Base-by-base conservation (phyloP, 2,888 invertebrate species). In the Pachycephus smyrnensis region DNA sequence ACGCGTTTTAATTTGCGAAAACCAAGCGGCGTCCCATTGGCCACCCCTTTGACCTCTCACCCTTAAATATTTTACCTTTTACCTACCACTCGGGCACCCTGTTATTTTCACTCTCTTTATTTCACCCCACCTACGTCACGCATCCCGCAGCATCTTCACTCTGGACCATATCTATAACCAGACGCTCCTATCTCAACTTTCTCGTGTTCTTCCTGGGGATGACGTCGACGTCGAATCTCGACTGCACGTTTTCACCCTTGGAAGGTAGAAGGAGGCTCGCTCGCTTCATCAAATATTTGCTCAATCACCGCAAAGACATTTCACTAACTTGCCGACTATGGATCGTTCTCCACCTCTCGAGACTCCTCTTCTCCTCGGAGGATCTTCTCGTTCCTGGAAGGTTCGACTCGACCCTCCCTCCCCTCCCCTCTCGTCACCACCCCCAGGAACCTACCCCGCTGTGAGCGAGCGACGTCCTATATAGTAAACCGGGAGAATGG, bases 231-330 rank as follows among this genome's bases (percentile, higher is more conserved):
- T 30, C n/a, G 77, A 33, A 73, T 73, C 40, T 79, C 69, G 69
- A 35, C 55, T n/a, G 68, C 31, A 31, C 37, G 79, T 75, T 77
- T 76, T 68, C 80, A 68, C 76, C 71, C 76, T 75, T 15, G n/a
- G 71, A 76, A 69, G 69, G 55, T 68, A 68, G 76, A 37, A 31
- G 69, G 73, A 69, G 76, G 73, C 77, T 80, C 88, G 84, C 86
- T 84, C 83, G 84, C 87, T 88, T 88, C 87, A 84, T 88, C 89
- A 90, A 90, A 90, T 91, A 91, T 91, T 91, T 91, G 90, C 89
- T 87, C 90, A 90, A 91, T 91, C 91, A 90, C 91, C 88, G 88
- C 89, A 87, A 89, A 90, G 90, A 90, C 90, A 89, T 90, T 90
- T 87, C 87, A 85, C 87, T 88, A 88, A 89, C 88, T 90, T 87